Percentiles rank a stretch among this genome's conserved stretches.
phyloP scores from a whole-genome alignment of 2,797 vertebrate genomes.

The Notamacropus eugenii region DNA sequence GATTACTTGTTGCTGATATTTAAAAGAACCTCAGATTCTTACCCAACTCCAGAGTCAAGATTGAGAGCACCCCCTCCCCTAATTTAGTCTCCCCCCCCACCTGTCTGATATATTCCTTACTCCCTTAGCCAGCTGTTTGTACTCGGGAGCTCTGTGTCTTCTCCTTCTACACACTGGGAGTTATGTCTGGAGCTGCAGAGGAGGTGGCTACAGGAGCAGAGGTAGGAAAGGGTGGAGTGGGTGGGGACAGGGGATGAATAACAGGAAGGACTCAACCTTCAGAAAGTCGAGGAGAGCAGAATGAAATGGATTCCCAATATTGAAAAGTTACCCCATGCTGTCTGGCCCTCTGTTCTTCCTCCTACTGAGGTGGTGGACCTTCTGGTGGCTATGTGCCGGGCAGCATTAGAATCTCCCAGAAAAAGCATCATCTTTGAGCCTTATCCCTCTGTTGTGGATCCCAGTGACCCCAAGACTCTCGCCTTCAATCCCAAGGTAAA shows the following conservation, averaged over 20 bases:
- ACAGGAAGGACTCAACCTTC: conserved; percentile 15
- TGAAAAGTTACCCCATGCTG: background rate
- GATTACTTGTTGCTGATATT: background rate
- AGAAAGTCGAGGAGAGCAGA: conserved; percentile 4
- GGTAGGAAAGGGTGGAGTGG: conserved; percentile 82
- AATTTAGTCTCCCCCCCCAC: background rate
- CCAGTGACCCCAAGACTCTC: conserved; percentile 98
- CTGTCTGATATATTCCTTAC: conserved; percentile 47
- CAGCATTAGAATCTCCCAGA: conserved; percentile 97
- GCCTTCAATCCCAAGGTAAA: conserved; percentile 99
- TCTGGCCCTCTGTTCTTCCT: conserved; percentile 30
- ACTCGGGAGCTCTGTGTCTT: conserved; percentile 98
- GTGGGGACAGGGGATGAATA: background rate
- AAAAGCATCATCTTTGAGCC: conserved; percentile 99
- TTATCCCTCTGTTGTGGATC: conserved; percentile 98
- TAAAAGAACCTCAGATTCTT: background rate
- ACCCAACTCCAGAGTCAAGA: conserved; percentile 14
- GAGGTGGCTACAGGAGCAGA: conserved; percentile 98
- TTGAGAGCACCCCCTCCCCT: background rate
- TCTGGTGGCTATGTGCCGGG: conserved; percentile 98
- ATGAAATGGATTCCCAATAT: background rate
- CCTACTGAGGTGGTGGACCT: conserved; percentile 94
- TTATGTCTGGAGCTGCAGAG: conserved; percentile 98
- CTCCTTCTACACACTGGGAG: conserved; percentile 98
- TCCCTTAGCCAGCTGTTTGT: conserved; percentile 94